phyloP scores from a whole-genome alignment of 2,888 invertebrate species.

The Frankliniella fusca region DNA sequence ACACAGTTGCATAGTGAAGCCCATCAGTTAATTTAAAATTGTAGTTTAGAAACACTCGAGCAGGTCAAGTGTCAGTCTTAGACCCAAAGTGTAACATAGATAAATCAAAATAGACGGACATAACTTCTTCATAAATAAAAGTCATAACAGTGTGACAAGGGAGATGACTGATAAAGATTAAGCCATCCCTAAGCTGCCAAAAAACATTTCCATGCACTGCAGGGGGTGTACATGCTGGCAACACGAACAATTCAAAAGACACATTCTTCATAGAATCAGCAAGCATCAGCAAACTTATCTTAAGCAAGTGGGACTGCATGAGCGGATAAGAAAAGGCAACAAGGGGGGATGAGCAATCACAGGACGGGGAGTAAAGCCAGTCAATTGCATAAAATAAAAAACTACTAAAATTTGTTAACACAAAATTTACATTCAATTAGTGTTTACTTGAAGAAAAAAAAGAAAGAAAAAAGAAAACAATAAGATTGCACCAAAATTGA shows the following conservation, averaged over 20 bases:
- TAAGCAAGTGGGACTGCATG: neutral
- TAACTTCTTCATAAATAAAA: neutral
- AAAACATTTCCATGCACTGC: neutral
- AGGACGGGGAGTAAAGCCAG: no score
- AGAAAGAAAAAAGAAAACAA: no score
- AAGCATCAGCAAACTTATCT: neutral
- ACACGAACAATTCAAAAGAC: neutral
- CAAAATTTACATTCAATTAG: no score
- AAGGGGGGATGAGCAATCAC: no score
- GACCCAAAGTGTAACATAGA: neutral
- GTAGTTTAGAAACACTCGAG: neutral
- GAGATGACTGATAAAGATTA: neutral
- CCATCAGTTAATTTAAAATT: neutral
- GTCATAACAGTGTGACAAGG: neutral
- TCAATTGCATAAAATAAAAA: no score
- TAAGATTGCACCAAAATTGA: no score
- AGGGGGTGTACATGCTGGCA: neutral
- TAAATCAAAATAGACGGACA: neutral
- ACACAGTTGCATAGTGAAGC: neutral
- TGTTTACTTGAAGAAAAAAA: no score
- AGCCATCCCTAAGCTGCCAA: neutral
- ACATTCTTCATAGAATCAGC: neutral
- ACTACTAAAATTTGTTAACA: no score
- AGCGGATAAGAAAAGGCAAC: no score
- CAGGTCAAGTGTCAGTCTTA: constrained; percentile 5